A percentile compares a stretch with the other conserved stretches of the same genome.
phyloP scores from a whole-genome alignment of 2,888 invertebrate species.

The Uropetala carovei region DNA sequence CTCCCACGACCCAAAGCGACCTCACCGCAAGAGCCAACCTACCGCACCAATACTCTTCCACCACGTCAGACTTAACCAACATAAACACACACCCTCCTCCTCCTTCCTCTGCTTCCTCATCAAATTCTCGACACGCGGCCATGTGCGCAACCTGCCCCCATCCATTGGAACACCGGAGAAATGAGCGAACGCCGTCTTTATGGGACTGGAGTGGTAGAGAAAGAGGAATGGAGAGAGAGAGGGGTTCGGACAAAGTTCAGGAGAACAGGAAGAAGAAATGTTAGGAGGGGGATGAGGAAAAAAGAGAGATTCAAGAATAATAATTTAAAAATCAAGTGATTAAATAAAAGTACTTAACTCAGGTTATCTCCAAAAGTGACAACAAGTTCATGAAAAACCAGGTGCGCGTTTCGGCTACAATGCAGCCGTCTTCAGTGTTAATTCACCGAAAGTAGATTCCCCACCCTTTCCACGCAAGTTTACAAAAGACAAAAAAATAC shows the following conservation, averaged over 20 bases:
- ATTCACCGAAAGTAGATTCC: too few species aligned
- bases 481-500: too few species aligned
- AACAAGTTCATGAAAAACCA: too few species aligned
- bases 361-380: too few species aligned
- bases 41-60: conserved; percentile 34
- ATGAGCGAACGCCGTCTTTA: neutral
- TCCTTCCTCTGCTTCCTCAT: neutral
- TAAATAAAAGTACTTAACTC: too few species aligned
- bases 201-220: neutral
- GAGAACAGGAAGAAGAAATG: neutral
- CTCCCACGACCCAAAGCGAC: neutral
- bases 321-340: neutral
- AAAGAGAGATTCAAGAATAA: neutral
- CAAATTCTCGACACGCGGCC: conserved; percentile 28
- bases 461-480: too few species aligned
- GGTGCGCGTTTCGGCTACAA: too few species aligned
- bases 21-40: neutral
- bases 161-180: conserved; percentile 29
- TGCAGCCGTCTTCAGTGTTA: too few species aligned
- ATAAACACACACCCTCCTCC: neutral
- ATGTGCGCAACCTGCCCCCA: neutral
- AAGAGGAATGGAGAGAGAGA: neutral
- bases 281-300: neutral
- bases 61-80: neutral
- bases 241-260: too few species aligned